phyloP scores from a whole-genome alignment of 2,113 vertebrate species.

The Terrapene triunguis region DNA sequence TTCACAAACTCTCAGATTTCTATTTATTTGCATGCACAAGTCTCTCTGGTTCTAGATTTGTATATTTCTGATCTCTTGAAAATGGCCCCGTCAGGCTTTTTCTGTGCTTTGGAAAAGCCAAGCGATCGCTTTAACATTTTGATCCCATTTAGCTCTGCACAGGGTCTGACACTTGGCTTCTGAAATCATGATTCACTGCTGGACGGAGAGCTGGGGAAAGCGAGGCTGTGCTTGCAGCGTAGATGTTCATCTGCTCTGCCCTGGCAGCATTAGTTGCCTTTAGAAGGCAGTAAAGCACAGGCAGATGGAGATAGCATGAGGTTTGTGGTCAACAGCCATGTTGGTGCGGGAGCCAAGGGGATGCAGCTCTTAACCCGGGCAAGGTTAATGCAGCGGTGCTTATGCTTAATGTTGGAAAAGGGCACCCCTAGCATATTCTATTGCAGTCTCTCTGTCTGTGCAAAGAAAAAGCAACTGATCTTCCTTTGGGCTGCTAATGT shows the following conservation, averaged over 20 bases:
- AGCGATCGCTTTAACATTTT: neutral
- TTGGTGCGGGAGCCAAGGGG: neutral
- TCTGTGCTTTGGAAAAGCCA: neutral
- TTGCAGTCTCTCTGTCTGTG: neutral
- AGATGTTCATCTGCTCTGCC: neutral
- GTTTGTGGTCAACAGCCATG: neutral
- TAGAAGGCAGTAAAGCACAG: neutral
- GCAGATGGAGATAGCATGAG: neutral
- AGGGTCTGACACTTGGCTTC: neutral
- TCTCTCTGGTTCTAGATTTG: neutral
- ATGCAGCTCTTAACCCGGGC: neutral
- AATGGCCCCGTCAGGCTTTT: neutral
- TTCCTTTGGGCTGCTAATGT: neutral
- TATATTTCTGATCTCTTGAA: neutral
- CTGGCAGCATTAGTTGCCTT: neutral
- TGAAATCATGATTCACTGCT: neutral
- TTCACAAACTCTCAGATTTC: neutral
- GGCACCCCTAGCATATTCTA: neutral
- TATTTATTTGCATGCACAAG: neutral
- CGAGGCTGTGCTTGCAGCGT: neutral
- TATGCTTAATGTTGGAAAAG: neutral
- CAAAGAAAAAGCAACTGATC: neutral
- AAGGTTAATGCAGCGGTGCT: neutral
- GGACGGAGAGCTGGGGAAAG: neutral
- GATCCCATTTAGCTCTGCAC: neutral